Percentiles rank a stretch among this genome's conserved stretches.
These are phyloP conservation scores for Diadema setosum DNA, from an alignment of 35 echinoderm and acorn worm species.

Conservation along the genomic window DNA sequence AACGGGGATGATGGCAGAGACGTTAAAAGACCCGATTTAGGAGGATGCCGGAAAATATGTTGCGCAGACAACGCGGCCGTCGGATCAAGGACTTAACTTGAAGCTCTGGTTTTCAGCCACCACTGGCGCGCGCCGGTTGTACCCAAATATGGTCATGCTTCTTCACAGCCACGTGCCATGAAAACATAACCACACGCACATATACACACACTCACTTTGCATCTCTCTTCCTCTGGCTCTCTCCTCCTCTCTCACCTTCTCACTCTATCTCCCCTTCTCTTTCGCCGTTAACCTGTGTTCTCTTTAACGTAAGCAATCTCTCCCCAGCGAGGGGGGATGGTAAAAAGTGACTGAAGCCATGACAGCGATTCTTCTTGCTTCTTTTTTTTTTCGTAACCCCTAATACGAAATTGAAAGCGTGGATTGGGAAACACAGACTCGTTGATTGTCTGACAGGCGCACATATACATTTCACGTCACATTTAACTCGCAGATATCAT, in stretches of 20 bases:
- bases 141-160: slow-evolving; percentile 3
- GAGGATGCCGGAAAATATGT: too few species aligned
- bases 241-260: not conserved
- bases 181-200: too few species aligned
- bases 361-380: too few species aligned
- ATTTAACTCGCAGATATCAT: slow-evolving; percentile 17
- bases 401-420: not conserved
- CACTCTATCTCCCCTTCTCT: not conserved
- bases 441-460: not conserved
- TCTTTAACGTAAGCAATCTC: too few species aligned
- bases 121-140: slow-evolving; percentile 24
- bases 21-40: too few species aligned
- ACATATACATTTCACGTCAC: slow-evolving; percentile 4
- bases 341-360: not conserved
- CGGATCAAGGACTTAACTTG: not conserved
- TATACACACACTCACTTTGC: not conserved
- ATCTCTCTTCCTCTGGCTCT: not conserved
- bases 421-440: not conserved
- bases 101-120: not conserved
- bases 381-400: not conserved
- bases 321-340: not conserved
- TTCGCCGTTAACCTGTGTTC: not conserved
- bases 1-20: too few species aligned
- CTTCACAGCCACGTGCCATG: slow-evolving; percentile 2
- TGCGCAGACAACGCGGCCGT: not conserved